Evolutionary conservation across 1,140 invertebrate species (phyloP).

Genomic region (Arctopsyche grandis): DNA sequence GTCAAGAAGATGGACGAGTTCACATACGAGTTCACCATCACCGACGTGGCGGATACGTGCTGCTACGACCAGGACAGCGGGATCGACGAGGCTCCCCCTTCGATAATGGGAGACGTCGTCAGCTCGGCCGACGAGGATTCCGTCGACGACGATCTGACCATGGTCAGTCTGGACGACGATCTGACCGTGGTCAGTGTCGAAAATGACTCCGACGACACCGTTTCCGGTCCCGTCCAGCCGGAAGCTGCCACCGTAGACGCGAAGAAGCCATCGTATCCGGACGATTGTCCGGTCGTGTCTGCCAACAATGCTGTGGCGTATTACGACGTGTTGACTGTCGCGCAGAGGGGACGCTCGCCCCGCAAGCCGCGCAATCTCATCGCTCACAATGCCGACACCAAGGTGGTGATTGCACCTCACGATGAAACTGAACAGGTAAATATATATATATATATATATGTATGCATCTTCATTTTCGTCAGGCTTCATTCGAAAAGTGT

Average conservation of each 20-base stretch:
- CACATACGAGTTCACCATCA: background rate
- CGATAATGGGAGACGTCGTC: slow-evolving; percentile 18
- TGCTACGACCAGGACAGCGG: slow-evolving; percentile 37
- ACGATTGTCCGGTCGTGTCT: slow-evolving; percentile 65
- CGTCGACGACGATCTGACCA: slow-evolving; percentile 60
- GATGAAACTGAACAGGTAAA: slow-evolving; percentile 32
- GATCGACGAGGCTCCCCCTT: slow-evolving; percentile 28
- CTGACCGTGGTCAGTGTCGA: slow-evolving; percentile 55
- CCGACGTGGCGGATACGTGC: background rate
- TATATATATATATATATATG: slow-evolving; percentile 4
- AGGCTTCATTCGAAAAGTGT: too few relatives aligned
- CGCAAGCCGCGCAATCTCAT: slow-evolving; percentile 53
- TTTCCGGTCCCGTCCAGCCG: slow-evolving; percentile 54
- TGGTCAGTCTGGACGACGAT: too few relatives aligned
- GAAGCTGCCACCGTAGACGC: slow-evolving; percentile 53
- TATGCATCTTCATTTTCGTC: background rate
- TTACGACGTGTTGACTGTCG: slow-evolving; percentile 59
- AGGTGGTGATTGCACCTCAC: background rate
- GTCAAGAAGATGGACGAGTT: slow-evolving; percentile 42
- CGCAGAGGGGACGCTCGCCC: slow-evolving; percentile 55
- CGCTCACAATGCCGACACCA: background rate
- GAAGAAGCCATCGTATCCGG: slow-evolving; percentile 46
- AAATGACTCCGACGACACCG: slow-evolving; percentile 59
- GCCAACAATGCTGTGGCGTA: slow-evolving; percentile 66
- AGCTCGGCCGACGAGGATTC: slow-evolving; percentile 59